Conservation (phyloP, 2,888 invertebrate genomes). For the Folsomia candida region DNA sequence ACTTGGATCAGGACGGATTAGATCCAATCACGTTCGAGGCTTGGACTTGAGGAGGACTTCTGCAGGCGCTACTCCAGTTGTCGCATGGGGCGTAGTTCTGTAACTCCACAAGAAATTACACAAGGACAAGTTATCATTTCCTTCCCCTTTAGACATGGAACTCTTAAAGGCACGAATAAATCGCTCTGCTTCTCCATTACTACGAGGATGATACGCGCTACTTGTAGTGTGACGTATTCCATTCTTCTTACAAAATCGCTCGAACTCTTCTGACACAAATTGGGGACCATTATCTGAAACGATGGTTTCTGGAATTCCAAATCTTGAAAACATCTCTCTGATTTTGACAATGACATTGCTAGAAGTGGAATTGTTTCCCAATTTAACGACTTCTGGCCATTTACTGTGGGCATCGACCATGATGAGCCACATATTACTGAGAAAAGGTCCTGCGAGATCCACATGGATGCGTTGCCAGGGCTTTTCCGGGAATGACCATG, state of each 20-base stretch:
- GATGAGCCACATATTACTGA: not conserved
- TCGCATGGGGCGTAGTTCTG: constrained; percentile 15
- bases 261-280: constrained; percentile 13
- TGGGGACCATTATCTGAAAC: constrained; percentile 11
- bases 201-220: constrained; percentile 19
- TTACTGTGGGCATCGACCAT: not conserved
- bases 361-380: not conserved
- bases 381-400: not conserved
- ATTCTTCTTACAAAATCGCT: constrained; percentile 1
- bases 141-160: not conserved
- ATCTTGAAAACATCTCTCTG: constrained; percentile 5
- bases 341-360: not conserved
- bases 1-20: not conserved
- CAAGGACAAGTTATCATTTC: not conserved
- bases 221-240: constrained; percentile 9
- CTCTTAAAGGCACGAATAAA: constrained; percentile 16
- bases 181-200: constrained; percentile 28
- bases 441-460: not conserved
- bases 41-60: too few relatives aligned
- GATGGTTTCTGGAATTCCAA: constrained; percentile 12
- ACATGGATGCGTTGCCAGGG: not conserved
- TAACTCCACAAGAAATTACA: constrained; percentile 1
- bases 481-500: not conserved
- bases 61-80: constrained; percentile 13
- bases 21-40: constrained; percentile 14